phyloP scores from a whole-genome alignment of 2,797 vertebrate species.

The Sebastes reedi region DNA sequence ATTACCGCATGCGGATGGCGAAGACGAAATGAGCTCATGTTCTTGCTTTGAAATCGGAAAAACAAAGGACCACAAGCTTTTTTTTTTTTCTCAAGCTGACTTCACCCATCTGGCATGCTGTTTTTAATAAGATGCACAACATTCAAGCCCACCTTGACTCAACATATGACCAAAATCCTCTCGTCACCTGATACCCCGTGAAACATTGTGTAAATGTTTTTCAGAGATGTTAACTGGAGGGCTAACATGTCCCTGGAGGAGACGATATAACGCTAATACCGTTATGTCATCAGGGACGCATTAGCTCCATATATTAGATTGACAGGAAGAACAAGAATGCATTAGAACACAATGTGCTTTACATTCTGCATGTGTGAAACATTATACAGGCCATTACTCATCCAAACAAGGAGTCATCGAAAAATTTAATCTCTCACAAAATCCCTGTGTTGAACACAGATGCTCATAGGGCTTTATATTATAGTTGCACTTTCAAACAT shows the following conservation, averaged over 20 bases:
- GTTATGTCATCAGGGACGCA: conserved; percentile 40
- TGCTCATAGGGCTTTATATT: not conserved
- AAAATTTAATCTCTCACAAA: not conserved
- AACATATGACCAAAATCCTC: conserved; percentile 28
- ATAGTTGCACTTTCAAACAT: not conserved
- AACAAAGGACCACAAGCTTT: conserved; percentile 18
- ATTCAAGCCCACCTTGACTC: conserved; percentile 38
- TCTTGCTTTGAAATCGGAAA: conserved; percentile 28
- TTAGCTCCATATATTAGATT: conserved; percentile 16
- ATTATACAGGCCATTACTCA: conserved; percentile 32
- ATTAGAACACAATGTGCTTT: conserved; percentile 24
- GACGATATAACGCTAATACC: conserved; percentile 9
- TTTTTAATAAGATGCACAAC: conserved; percentile 44
- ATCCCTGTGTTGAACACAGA: not conserved
- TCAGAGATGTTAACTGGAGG: conserved; percentile 47
- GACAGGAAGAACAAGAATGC: conserved; percentile 18
- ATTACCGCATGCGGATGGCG: conserved; percentile 6
- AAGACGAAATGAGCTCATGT: conserved; percentile 37
- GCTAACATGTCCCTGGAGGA: conserved; percentile 45
- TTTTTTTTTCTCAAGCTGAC: not conserved
- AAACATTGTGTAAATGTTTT: conserved; percentile 62
- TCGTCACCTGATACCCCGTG: conserved; percentile 47
- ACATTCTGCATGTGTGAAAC: conserved; percentile 14
- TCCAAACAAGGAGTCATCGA: conserved; percentile 18
- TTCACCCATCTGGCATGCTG: conserved; percentile 47